Base-by-base conservation (phyloP, 2,797 vertebrate species). In the Novumbra hubbsi region DNA sequence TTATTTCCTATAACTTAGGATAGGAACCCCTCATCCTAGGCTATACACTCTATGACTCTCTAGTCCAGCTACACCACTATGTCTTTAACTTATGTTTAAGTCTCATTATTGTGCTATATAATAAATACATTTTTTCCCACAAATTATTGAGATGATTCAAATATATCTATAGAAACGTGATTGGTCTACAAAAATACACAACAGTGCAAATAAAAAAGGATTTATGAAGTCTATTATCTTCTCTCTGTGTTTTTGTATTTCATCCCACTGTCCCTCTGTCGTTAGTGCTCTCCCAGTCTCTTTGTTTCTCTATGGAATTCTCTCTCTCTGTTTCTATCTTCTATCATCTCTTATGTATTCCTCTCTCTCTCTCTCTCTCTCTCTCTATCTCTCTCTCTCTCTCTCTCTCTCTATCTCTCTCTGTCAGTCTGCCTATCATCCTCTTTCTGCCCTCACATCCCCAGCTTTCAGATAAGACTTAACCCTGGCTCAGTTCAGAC, bases 391-490 rank as follows among this genome's bases (percentile, higher is more conserved):
- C 34, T 50, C 38, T 28, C 5, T 64, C 57, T 72, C 41, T 16
- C 60, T 57, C 19, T 67, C 34, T 27, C 68, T 50, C 45, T 69
- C 7, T 48, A 49, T 77, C 64, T 4, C 11, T 15, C 48, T 5
- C 2, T 1, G 55, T 66, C 8, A 15, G 60, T 4, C 11, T 15
- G 48, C 8, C 2, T 1, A 50, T 66, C 8, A 15, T 73, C 27
- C 7, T 7, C 80, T 34, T 70, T 9, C 72, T 8, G 19, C 34
- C 60, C 77, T 77, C 41, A 41, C n/a, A 45, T 45, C 63, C 24
- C 75, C 73, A 57, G 79, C 80, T 70, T 68, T 74, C 85, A 80
- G 81, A 81, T 84, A 73, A 17, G 77, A 74, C 81, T 79, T 76
- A 83, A 64, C 48, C 83, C 84, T 83, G 69, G 80, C 68, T 19